Evolutionary conservation across 2,113 vertebrate genomes (phyloP), one percentile per base, ranked within the genome.

Genomic region (Mystacornis crossleyi): DNA sequence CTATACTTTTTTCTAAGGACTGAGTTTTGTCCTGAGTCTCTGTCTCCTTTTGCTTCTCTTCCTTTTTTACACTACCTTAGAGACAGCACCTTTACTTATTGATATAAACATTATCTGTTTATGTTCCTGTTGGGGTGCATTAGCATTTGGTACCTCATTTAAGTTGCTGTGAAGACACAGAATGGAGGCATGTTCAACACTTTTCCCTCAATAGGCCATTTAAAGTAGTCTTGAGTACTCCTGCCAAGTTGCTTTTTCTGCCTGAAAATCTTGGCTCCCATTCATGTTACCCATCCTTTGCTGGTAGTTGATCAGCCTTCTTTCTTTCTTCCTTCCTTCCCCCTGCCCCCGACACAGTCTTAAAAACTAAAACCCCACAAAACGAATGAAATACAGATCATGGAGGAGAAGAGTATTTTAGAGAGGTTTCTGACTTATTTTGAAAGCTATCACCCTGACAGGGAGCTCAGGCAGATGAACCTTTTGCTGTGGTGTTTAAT

Each of bases 211-310:
- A 80, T 21, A 93, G 92, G 38, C 64, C 69, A 58, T 88, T 83
- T 90, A 70, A 96, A 90, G 80, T 51, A 84, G 67, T 66, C 45
- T 47, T 79, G 62, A 72, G 75, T 58, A 58, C 2, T 40, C 47
- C 69, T 91, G 78, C 81, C 93, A 96, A 90, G 31, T 70, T 66
- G 42, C 81, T 94, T 1, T 81, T 86, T 70, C 55, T 81, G 51
- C 58, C 26, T 80, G 69, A 74, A 71, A 94, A 74, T 43, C 57
- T 89, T 95, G 83, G 71, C 65, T 95, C 10, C 69, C 58, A 4
- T 62, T 57, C 70, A 72, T 77, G 12, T 54, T 93, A 75, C 34
- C 60, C 47, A 31, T 78, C 64, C 45, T 78, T 47, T 84, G 69
- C 73, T 83, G 64, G 47, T 80, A 33, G 47, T 93, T 93, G 67